Conservation (phyloP, 2,888 invertebrate genomes). For the Quadroppia sp. region DNA sequence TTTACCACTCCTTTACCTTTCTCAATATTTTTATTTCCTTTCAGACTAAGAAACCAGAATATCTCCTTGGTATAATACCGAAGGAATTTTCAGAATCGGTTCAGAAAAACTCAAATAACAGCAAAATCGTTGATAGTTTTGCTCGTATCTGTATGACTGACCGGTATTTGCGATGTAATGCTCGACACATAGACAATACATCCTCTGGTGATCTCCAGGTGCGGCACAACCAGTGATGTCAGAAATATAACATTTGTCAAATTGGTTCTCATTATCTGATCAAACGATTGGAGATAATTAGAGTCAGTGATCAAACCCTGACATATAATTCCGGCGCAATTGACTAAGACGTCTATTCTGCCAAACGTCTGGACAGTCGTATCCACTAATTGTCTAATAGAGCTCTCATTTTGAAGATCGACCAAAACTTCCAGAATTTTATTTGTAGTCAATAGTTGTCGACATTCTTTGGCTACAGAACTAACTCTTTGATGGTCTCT, state of each 20-base stretch:
- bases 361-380: background rate
- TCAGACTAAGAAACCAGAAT: too few relatives aligned
- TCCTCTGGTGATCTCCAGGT: background rate
- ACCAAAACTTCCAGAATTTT: conserved; percentile 1
- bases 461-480: background rate
- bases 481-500: background rate
- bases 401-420: conserved; percentile 14
- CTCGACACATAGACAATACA: conserved; percentile 26
- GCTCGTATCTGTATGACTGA: too few relatives aligned
- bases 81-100: too few relatives aligned
- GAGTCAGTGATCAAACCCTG: background rate
- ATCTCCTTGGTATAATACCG: too few relatives aligned
- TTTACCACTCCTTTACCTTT: too few relatives aligned
- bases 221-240: conserved; percentile 15
- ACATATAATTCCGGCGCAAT: background rate
- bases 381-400: background rate
- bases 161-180: conserved; percentile 3
- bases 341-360: conserved; percentile 15
- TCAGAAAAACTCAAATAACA: too few relatives aligned
- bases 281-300: background rate
- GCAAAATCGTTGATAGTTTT: too few relatives aligned
- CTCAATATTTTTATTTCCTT: too few relatives aligned
- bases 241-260: background rate
- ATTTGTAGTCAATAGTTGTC: background rate
- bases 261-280: conserved; percentile 9